phyloP scores from a whole-genome alignment of 2,113 vertebrate species.

The Psophia crepitans region DNA sequence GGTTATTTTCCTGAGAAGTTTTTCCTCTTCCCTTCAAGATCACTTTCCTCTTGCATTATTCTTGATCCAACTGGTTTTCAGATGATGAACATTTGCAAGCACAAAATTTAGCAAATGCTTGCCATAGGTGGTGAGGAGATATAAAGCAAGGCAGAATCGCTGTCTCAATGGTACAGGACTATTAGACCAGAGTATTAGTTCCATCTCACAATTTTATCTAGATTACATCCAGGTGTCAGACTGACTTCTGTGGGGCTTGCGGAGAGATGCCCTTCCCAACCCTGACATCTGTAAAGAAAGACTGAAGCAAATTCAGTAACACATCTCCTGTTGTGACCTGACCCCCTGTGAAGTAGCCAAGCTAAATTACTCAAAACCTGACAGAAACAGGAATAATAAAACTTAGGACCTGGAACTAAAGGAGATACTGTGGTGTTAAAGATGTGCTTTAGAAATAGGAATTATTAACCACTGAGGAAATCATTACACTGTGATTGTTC shows the following conservation, averaged over 20 bases:
- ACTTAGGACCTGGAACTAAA: conserved; percentile 31
- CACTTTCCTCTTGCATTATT: not conserved
- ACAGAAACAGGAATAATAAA: not conserved
- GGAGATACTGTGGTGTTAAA: not conserved
- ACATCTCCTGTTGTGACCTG: not conserved
- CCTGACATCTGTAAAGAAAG: not conserved
- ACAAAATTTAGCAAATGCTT: not conserved
- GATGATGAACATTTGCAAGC: not conserved
- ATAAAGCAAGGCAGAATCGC: not conserved
- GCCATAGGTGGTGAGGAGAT: not conserved
- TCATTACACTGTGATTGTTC: not conserved
- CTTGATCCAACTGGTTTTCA: not conserved
- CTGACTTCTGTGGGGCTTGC: not conserved
- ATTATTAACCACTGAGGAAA: not conserved
- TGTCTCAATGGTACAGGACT: not conserved
- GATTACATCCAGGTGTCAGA: not conserved
- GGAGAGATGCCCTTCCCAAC: not conserved
- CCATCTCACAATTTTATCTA: not conserved
- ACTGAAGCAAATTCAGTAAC: not conserved
- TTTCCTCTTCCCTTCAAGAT: not conserved
- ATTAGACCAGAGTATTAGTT: not conserved
- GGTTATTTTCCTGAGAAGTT: not conserved
- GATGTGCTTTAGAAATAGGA: conserved; percentile 25
- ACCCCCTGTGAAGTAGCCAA: not conserved
- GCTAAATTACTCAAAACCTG: conserved; percentile 9